Percentiles rank a stretch among this genome's conserved stretches.
phyloP scores from a whole-genome alignment of 2,113 vertebrate genomes.

The Embiotoca jacksoni region DNA sequence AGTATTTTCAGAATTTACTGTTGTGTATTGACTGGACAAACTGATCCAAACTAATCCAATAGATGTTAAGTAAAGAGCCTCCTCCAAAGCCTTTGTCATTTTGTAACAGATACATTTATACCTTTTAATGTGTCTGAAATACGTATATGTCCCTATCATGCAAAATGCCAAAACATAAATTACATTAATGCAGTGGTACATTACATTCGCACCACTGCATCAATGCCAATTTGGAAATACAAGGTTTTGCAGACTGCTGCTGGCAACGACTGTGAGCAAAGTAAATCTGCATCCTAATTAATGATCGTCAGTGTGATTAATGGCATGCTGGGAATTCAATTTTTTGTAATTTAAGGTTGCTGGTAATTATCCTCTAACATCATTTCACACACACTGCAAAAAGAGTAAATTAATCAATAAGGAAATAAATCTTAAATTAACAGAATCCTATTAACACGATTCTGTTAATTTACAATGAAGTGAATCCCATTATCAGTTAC shows the following conservation, averaged over 20 bases:
- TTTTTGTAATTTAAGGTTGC: conserved; percentile 65
- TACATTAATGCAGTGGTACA: conserved; percentile 17
- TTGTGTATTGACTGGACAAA: conserved; percentile 53
- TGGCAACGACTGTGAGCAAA: conserved; percentile 47
- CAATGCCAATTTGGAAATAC: conserved; percentile 58
- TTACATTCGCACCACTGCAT: conserved; percentile 38
- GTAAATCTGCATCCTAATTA: conserved; percentile 66
- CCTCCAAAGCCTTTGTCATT: conserved; percentile 35
- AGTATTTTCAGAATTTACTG: conserved; percentile 59
- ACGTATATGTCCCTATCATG: conserved; percentile 1
- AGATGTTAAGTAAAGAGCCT: conserved; percentile 39
- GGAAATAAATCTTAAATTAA: conserved; percentile 79
- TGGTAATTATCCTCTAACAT: conserved; percentile 69
- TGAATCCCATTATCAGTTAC: conserved; percentile 75
- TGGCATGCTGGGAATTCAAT: conserved; percentile 64
- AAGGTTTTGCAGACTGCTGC: conserved; percentile 44
- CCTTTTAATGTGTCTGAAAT: conserved; percentile 4
- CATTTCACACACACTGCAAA: conserved; percentile 68
- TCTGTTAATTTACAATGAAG: conserved; percentile 82
- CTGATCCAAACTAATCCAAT: conserved; percentile 20
- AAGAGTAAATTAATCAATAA: conserved; percentile 71
- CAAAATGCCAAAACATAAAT: conserved; percentile 27
- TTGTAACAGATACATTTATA: conserved; percentile 30
- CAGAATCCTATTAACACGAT: conserved; percentile 80
- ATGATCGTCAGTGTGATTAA: conserved; percentile 72